Base-by-base conservation (phyloP, 2,888 invertebrate species). In the Epinotia nisella region DNA sequence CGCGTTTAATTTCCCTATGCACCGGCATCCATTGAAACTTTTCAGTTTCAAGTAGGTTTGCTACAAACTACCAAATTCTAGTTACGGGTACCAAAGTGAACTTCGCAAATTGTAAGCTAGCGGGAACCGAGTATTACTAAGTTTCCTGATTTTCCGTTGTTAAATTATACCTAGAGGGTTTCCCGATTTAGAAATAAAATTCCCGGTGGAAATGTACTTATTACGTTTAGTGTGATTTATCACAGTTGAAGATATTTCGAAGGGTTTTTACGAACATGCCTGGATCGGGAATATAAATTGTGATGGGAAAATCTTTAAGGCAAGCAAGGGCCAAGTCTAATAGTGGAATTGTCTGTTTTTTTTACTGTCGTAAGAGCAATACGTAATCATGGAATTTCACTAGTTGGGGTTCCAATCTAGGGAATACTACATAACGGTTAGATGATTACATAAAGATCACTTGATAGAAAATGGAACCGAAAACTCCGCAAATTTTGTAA, bases 41-140 rank as follows among this genome's bases (percentile, higher is more conserved):
- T 81, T 78, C 75, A 77, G 77, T 81, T 78, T 73, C 74, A 76
- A 78, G 75, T 76, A 77, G 73, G 70, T 51, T 59, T 74, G 66
- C 79, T 80, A 75, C 78, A 78, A 82, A 81, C 83, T 82, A 79
- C 81, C 80, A 79, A 84, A 84, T 83, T 81, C 79, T 76, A 76
- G 82, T 81, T 80, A 81, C 80, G 70, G 71, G 78, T 74, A 78
- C 77, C 76, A 76, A 80, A 85, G 80, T 83, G 84, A 75, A 74
- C 76, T 69, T 60, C 78, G 77, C 51, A 79, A 85, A 83, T 84
- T 81, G 82, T 82, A 81, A 84, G 80, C 80, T 78, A 78, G 80
- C 83, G 79, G 82, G 84, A 84, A 82, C 82, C 78, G 78, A 75
- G 81, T 79, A 80, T 75, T 70, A 74, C 77, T 77, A 77, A 79